These are phyloP conservation scores for Prionace glauca DNA, from an alignment of 2,797 vertebrate species.

Conservation along the genomic window DNA sequence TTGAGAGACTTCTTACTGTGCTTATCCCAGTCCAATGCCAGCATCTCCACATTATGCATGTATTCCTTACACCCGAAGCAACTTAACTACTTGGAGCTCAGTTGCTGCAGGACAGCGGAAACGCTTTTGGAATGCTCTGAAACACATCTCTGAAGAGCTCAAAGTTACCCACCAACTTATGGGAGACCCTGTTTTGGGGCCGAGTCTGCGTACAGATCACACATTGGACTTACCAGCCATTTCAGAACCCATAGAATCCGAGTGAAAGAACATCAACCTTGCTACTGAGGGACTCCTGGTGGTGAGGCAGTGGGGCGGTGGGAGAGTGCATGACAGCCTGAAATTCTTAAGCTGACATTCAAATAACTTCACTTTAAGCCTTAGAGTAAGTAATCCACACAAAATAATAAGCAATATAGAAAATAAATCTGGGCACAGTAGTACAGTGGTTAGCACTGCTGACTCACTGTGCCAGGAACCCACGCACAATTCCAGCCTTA, in stretches of 20 bases:
- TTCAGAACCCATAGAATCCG: neutral
- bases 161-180: neutral
- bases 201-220: neutral
- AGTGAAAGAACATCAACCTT: neutral
- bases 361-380: neutral
- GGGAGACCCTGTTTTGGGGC: no score
- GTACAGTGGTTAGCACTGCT: no score
- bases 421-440: neutral
- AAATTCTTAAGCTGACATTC: neutral
- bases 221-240: neutral
- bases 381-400: neutral
- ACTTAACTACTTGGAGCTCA: no score
- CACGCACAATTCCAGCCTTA: no score
- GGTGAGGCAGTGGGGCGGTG: no score
- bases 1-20: no score
- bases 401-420: neutral
- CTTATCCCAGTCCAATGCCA: no score
- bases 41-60: no score
- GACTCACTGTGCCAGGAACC: no score
- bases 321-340: neutral
- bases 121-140: neutral
- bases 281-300: no score
- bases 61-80: no score
- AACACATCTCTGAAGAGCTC: neutral
- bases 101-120: neutral